Percentiles rank a stretch among this genome's conserved stretches.
phyloP scores from a whole-genome alignment of 2,113 vertebrate species.

The Caranx melampygus region DNA sequence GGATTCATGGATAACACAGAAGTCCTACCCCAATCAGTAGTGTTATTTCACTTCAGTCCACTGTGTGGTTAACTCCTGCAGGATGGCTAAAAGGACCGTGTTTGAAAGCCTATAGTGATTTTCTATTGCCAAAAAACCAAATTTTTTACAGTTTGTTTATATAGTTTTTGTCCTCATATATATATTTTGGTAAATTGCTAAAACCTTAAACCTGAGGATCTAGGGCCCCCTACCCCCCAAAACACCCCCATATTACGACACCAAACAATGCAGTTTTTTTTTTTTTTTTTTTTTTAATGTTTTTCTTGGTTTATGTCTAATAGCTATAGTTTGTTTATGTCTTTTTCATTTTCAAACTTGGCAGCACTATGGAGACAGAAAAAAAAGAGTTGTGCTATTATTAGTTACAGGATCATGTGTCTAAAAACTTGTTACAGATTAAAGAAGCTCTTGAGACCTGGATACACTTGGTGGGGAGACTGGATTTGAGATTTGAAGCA shows the following conservation, averaged over 20 bases:
- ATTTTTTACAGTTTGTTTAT: slow-evolving; percentile 46
- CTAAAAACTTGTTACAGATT: slow-evolving; percentile 57
- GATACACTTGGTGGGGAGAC: slow-evolving; percentile 38
- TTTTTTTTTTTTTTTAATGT: slow-evolving; percentile 18
- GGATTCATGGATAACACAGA: slow-evolving; percentile 67
- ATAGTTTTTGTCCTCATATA: slow-evolving; percentile 49
- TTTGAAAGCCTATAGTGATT: slow-evolving; percentile 51
- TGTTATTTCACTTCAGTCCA: slow-evolving; percentile 68
- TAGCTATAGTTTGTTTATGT: slow-evolving; percentile 70
- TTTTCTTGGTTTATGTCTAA: slow-evolving; percentile 64
- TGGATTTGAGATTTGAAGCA: slow-evolving; percentile 58
- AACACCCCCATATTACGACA: slow-evolving; percentile 82
- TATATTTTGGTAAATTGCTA: slow-evolving; percentile 67
- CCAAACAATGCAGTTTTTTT: slow-evolving; percentile 73
- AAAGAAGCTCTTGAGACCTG: slow-evolving; percentile 61
- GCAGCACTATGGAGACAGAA: slow-evolving; percentile 76
- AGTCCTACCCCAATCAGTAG: slow-evolving; percentile 80
- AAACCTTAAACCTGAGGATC: slow-evolving; percentile 78
- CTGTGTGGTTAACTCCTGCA: slow-evolving; percentile 63
- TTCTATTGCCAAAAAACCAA: slow-evolving; percentile 63
- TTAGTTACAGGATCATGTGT: slow-evolving; percentile 72
- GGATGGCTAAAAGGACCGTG: slow-evolving; percentile 59
- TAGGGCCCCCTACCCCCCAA: slow-evolving; percentile 80
- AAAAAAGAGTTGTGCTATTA: slow-evolving; percentile 84
- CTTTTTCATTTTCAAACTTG: slow-evolving; percentile 66